Evolutionary conservation across 2,797 vertebrate species (phyloP), one percentile per base, ranked within the genome.

Genomic region (Chrysocyon brachyurus): DNA sequence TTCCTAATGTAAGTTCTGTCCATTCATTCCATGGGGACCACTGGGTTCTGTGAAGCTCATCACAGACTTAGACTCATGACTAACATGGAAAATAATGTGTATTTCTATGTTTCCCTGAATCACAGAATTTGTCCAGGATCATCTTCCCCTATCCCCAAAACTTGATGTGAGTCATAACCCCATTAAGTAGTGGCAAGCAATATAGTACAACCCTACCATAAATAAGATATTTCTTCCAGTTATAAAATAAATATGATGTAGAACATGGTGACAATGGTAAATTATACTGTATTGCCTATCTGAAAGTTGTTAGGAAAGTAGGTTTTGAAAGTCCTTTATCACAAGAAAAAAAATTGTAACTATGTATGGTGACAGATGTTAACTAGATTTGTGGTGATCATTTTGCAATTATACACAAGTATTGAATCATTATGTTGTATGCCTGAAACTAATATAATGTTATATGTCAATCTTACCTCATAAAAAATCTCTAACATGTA

Each of bases 21-120:
- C 52, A 4, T 52, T 96, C 21, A 61, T 33, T 86, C n/a, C 24
- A 17, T 73, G 36, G n/a, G 70, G 12, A 56, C 21, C 22, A 26
- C 12, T 33, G 72, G 70, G 11, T 81, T 89, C 33, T 87, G 61
- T 73, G 79, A 85, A 52, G 21, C 14, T 93, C 87, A 78, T 90
- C 86, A 84, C 7, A 14, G 36, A 87, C 59, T 94, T 92, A 91
- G 46, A 89, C 61, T 66, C 28, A 75, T 85, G 66, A 84, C 24
- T 56, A 46, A 22, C 16, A 40, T 46, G 12, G 66, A 93, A 91
- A 85, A 21, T 75, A 77, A 54, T 66, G 72, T 22, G 9, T 75
- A 66, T 63, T 78, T 83, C 46, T 72, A 70, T 94, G 52, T 15
- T 92, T 91, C 11, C 7, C 15, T 81, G 26, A 3, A 75, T 94